Base-by-base conservation (phyloP, 1,140 invertebrate species). In the Bombus confusus region DNA sequence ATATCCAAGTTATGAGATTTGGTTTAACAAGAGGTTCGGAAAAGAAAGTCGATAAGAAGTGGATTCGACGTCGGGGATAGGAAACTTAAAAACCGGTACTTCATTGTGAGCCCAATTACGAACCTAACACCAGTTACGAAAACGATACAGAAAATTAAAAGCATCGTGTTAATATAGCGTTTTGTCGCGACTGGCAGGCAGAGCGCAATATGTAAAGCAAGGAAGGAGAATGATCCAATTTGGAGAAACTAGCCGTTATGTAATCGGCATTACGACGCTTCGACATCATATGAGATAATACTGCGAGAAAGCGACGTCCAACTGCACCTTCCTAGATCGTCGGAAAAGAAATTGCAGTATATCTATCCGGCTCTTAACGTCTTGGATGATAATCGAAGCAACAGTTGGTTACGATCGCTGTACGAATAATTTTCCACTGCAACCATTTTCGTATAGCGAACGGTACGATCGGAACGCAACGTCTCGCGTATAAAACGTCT, bases 241-340 rank as follows among this genome's bases (percentile, higher is more conserved):
- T 85, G 34, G 71, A 66, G 84, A 91, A 90, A 86, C 84, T 87
- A 64, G 37, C 31, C 15, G 39, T 90, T 90, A 74, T 59, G 75
- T 66, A 91, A 91, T 52, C 25, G 62, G 5, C 64, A n/a, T 83
- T 78, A 80, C 80, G 76, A 74, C 43, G 47, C 62, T 66, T 25
- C 68, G 66, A 52, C 68, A 57, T 84, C 22, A n/a, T 80, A 31
- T 73, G 81, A 71, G 75, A 89, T 73, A 87, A 83, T 52, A 13
- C 34, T 2, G 31, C 74, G 88, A 69, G 88, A 87, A 89, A 87
- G 83, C 62, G 78, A 52, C 57, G 41, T 31, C 72, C 9, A 59
- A 39, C 28, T n/a, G 64, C 76, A 80, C 66, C 47, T 69, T 52
- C n/a, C 15, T 25, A 41, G 57, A 37, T 0, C 69, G 77, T 80